Conservation (phyloP, 2,797 vertebrate genomes). For the Triplophysa yarkandensis region DNA sequence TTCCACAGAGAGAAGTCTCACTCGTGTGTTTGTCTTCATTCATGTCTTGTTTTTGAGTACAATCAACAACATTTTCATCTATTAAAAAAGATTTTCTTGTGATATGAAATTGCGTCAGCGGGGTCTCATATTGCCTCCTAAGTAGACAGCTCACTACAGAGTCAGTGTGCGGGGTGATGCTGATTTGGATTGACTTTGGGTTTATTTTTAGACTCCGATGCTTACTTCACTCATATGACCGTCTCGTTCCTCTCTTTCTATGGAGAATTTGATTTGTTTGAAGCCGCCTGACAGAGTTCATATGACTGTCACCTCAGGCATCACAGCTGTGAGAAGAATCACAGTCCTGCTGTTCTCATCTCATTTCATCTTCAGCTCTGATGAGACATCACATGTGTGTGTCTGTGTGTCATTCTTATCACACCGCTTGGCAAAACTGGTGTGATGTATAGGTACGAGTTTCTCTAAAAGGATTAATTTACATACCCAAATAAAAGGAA, state of each 20-base stretch:
- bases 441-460: not conserved
- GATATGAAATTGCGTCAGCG: not conserved
- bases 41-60: no score
- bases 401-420: conserved; percentile 12
- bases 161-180: not conserved
- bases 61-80: no score
- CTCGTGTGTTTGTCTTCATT: no score
- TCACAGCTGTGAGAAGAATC: conserved; percentile 28
- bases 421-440: not conserved
- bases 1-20: no score
- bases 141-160: not conserved
- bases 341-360: conserved; percentile 32
- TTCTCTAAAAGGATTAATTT: no score
- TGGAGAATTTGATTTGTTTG: conserved; percentile 45
- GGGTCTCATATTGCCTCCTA: not conserved
- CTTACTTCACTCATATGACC: conserved; percentile 26
- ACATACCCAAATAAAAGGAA: no score
- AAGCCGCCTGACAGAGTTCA: conserved; percentile 50
- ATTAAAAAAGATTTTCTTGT: no score
- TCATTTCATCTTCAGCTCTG: conserved; percentile 29
- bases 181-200: conserved; percentile 26
- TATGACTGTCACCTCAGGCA: conserved; percentile 44
- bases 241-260: conserved; percentile 4
- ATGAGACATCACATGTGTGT: conserved; percentile 24
- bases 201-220: conserved; percentile 2